A percentile compares a stretch with the other conserved stretches of the same genome.
phyloP scores from a whole-genome alignment of 2,797 vertebrate species.

The Carapus acus region DNA sequence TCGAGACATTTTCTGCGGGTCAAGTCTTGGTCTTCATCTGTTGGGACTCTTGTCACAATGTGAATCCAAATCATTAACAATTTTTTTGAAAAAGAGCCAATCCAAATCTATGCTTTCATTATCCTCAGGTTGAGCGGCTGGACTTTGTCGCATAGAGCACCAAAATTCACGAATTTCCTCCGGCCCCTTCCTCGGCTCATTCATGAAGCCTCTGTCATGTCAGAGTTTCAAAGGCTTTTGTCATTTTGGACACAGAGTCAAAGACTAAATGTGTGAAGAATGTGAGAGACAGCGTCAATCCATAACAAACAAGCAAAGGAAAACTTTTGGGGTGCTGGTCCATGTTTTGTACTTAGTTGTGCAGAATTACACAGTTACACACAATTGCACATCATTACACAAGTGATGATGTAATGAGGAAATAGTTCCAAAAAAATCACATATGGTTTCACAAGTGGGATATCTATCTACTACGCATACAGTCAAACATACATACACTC shows the following conservation, averaged over 20 bases:
- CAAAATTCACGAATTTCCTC: neutral
- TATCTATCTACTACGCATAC: neutral
- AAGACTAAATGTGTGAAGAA: slow-evolving; percentile 14
- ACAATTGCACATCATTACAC: too few species aligned
- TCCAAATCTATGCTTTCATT: too few species aligned
- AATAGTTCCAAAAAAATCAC: neutral
- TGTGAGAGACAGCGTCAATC: too few species aligned
- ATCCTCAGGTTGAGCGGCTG: neutral
- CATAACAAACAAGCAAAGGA: too few species aligned
- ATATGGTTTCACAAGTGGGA: neutral
- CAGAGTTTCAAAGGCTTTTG: neutral
- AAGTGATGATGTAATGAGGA: neutral
- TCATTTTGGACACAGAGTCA: slow-evolving; percentile 2
- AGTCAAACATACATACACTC: neutral
- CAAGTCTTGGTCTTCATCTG: too few species aligned
- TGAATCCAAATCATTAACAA: too few species aligned
- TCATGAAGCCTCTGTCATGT: slow-evolving; percentile 22
- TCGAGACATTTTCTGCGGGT: too few species aligned
- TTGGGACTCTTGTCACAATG: too few species aligned
- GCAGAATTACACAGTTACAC: neutral
- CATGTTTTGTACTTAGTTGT: slow-evolving; percentile 7
- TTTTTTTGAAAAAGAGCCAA: too few species aligned
- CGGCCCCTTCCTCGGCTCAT: neutral
- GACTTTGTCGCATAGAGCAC: neutral
- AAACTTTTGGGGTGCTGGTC: too few species aligned